These are phyloP conservation scores for Lophura nycthemera DNA, from an alignment of 2,113 vertebrate species.

Conservation along the genomic window DNA sequence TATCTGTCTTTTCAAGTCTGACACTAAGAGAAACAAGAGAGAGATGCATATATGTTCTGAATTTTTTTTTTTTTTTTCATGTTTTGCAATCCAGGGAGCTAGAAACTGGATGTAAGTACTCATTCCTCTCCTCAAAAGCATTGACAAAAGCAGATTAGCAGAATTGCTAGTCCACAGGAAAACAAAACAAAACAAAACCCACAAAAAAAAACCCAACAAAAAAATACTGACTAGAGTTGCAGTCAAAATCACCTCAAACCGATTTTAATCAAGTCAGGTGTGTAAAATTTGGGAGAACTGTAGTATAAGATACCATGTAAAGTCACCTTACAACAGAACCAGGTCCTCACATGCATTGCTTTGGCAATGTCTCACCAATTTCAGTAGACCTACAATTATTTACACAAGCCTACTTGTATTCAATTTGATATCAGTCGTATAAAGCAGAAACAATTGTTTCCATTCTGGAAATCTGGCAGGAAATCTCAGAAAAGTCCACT, in stretches of 20 bases:
- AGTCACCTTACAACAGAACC: neutral
- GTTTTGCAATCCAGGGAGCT: neutral
- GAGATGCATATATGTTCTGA: neutral
- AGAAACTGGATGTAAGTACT: neutral
- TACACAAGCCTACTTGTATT: neutral
- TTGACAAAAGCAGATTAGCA: neutral
- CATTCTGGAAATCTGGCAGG: neutral
- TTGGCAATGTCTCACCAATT: neutral
- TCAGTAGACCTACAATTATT: neutral
- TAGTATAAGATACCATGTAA: neutral
- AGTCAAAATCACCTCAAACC: neutral
- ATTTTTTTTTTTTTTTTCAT: no score
- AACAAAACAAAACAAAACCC: neutral
- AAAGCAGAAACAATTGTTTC: neutral
- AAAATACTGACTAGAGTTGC: neutral
- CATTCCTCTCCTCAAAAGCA: neutral
- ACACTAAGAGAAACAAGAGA: slow-evolving; percentile 50
- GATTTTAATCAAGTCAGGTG: neutral
- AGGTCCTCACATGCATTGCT: neutral
- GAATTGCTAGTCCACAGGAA: neutral
- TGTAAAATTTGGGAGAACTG: neutral
- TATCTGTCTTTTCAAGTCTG: slow-evolving; percentile 85
- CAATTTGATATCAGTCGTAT: neutral
- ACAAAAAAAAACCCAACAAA: no score
- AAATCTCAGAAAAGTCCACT: neutral